These are phyloP conservation scores for Drosophila arawakana DNA, from an alignment of 1,140 invertebrate genomes.

Conservation along the genomic window DNA sequence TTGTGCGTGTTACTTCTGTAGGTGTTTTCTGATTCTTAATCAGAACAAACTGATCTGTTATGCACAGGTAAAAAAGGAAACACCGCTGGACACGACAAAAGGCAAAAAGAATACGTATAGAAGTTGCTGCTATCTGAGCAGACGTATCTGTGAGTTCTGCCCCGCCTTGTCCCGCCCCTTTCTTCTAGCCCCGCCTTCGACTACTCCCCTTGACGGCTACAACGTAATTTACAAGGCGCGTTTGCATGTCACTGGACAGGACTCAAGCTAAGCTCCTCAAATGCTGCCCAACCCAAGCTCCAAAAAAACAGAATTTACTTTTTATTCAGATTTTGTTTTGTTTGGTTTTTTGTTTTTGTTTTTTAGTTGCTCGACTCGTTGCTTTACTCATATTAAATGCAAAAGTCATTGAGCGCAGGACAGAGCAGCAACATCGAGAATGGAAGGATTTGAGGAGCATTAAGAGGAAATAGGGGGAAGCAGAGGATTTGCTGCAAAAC, in stretches of 20 bases:
- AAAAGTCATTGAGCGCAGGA: slow-evolving; percentile 81
- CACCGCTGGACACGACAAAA: slow-evolving; percentile 56
- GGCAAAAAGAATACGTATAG: slow-evolving; percentile 37
- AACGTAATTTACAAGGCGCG: slow-evolving; percentile 75
- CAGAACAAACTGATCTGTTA: slow-evolving; percentile 73
- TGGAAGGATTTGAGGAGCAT: neutral
- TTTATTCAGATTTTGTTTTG: slow-evolving; percentile 23
- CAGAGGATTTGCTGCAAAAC: slow-evolving; percentile 64
- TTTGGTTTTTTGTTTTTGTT: slow-evolving; percentile 33
- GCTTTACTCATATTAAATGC: slow-evolving; percentile 77
- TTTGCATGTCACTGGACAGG: slow-evolving; percentile 76
- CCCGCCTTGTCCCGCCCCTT: neutral
- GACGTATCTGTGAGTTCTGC: slow-evolving; percentile 56
- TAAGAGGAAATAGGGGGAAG: neutral
- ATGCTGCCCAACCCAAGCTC: slow-evolving; percentile 45
- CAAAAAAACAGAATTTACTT: slow-evolving; percentile 35
- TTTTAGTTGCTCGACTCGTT: slow-evolving; percentile 47
- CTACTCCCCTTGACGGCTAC: slow-evolving; percentile 49
- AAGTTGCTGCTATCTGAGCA: slow-evolving; percentile 49
- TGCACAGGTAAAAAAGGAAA: slow-evolving; percentile 52
- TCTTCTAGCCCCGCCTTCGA: neutral
- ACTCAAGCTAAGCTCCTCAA: slow-evolving; percentile 47
- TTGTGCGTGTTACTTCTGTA: slow-evolving; percentile 21
- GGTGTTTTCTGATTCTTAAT: slow-evolving; percentile 75
- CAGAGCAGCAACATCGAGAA: slow-evolving; percentile 37